Evolutionary conservation across 2,888 invertebrate genomes (phyloP), one percentile per base, ranked within the genome.

Genomic region (Eupithecia subumbrata): DNA sequence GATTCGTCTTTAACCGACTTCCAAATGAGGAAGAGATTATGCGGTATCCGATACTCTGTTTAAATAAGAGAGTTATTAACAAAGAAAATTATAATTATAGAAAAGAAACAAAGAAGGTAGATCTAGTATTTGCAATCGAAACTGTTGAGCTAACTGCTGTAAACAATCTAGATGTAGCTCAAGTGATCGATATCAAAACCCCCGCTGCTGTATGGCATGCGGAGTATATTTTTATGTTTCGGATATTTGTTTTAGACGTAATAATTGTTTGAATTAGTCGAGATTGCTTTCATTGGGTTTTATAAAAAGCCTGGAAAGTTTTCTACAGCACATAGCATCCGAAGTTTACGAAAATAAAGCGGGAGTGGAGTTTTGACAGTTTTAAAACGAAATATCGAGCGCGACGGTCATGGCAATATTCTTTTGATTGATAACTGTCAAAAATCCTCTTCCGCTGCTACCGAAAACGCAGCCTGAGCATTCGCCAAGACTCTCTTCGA

Each of bases 1-100:
- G 77, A 79, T 81, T 83, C 79, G 83, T 81, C 80, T 83, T 82
- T 81, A 82, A 78, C 75, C 73, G 69, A 72, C 72, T 48, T 70
- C 66, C 9, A 52, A 74, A 72, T 68, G 68, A 68, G 64, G 63
- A 16, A 14, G 37, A 5, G 11, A 37, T 71, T 34, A 68, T 71
- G 68, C 37, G 78, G 71, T 76, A 81, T 78, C 80, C 66, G 60
- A 73, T 69, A 73, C 67, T 66, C 60, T 75, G 45, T 70, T 43
- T 40, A 40, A 11, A 40, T 40, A 40, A 40, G 40, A 37, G 37
- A 43, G 43, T 43, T 43, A 43, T 40, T 40, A 11, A 40, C 40
- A 40, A 40, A 40, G 40, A 40, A 43, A 43, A 14, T 12, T 12
- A 43, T 8, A 43, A 43, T 43, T 14, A 12, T 12, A 3, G 43